These are phyloP conservation scores for Heterochromis multidens DNA, from an alignment of 2,113 vertebrate genomes.

Conservation along the genomic window DNA sequence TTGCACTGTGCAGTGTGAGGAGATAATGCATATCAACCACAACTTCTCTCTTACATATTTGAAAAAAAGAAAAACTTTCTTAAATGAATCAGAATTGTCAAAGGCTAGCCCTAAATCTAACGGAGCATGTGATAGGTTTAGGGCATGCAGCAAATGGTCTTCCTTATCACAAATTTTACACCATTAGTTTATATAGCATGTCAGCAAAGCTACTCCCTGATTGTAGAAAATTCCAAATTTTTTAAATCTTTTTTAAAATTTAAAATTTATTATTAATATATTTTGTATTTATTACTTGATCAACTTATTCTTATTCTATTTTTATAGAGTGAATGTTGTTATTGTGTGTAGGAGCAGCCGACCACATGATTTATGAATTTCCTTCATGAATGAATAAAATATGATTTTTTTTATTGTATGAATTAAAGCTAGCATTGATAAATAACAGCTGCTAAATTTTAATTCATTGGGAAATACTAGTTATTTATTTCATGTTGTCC, in stretches of 20 bases:
- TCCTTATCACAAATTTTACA: background rate
- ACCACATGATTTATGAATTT: no score
- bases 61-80: background rate
- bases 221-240: background rate
- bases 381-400: no score
- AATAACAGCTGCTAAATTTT: background rate
- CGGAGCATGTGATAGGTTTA: background rate
- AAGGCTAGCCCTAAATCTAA: background rate
- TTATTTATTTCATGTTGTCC: background rate
- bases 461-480: background rate
- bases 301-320: no score
- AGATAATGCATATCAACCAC: background rate
- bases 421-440: background rate
- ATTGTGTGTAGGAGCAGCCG: no score
- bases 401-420: background rate
- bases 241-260: no score
- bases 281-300: no score
- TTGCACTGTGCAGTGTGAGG: background rate
- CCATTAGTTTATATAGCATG: background rate
- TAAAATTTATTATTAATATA: no score
- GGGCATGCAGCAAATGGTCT: background rate
- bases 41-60: background rate
- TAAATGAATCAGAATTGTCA: background rate
- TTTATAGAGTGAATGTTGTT: no score
- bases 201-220: background rate